A percentile compares a stretch with the other conserved stretches of the same genome.
Evolutionary conservation across 2,797 vertebrate genomes (phyloP).

Genomic region (Clarias fuscus): DNA sequence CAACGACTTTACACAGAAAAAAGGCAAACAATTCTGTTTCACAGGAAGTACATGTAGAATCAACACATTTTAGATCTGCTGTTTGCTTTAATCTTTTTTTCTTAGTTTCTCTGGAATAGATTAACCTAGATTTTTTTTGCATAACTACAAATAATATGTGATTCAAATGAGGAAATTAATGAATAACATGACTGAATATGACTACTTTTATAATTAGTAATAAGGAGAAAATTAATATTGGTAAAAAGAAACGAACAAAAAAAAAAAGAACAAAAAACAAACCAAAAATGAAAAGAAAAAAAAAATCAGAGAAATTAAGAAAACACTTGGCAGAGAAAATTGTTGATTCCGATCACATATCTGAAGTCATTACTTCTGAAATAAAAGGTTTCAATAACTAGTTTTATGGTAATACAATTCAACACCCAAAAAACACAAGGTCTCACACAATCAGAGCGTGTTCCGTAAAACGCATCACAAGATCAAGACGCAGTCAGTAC

Average conservation of each 20-base stretch:
- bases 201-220: constrained; percentile 64
- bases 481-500: constrained; percentile 84
- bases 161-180: constrained; percentile 66
- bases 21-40: constrained; percentile 75
- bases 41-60: constrained; percentile 77
- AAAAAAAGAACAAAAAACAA: constrained; percentile 67
- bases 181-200: constrained; percentile 64
- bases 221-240: constrained; percentile 67
- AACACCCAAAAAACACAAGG: constrained; percentile 86
- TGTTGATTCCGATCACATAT: constrained; percentile 40
- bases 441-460: constrained; percentile 85
- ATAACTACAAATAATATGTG: constrained; percentile 62
- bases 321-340: constrained; percentile 57
- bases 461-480: constrained; percentile 88
- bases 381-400: constrained; percentile 71
- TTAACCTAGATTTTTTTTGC: constrained; percentile 71
- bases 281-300: constrained; percentile 66
- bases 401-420: constrained; percentile 74
- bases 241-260: constrained; percentile 71
- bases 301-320: constrained; percentile 66
- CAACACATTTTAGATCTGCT: constrained; percentile 71
- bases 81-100: constrained; percentile 60
- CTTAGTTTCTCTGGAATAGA: constrained; percentile 72
- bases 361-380: constrained; percentile 46
- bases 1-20: constrained; percentile 69